phyloP scores from a whole-genome alignment of 2,113 vertebrate genomes.

The Burhinus bistriatus region DNA sequence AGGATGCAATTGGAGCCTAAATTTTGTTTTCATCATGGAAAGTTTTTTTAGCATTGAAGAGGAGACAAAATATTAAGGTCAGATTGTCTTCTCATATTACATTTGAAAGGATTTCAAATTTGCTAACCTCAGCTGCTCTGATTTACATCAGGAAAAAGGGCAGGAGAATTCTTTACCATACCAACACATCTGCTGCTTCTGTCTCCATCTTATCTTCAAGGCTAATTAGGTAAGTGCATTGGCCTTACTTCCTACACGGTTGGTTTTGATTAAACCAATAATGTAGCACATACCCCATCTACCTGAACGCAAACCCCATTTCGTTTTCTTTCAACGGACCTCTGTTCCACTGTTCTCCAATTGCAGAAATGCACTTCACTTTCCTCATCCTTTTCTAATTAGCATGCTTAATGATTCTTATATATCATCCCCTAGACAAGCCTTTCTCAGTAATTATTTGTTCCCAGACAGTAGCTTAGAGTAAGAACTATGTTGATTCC shows the following conservation, averaged over 20 bases:
- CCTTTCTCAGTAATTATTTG: neutral
- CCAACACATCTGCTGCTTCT: neutral
- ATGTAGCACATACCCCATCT: neutral
- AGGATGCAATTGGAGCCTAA: neutral
- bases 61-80: neutral
- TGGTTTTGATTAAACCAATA: neutral
- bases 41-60: neutral
- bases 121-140: neutral
- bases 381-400: neutral
- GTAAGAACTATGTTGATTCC: neutral
- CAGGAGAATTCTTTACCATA: neutral
- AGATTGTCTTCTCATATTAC: neutral
- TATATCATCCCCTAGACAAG: neutral
- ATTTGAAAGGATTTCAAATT: neutral
- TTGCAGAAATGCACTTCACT: neutral
- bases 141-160: neutral
- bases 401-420: neutral
- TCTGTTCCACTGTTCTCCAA: neutral
- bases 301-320: accelerated
- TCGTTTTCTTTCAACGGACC: neutral
- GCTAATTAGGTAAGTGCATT: neutral
- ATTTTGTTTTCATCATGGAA: neutral
- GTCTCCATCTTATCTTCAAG: neutral
- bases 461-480: neutral
- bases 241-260: neutral